A percentile compares a stretch with the other conserved stretches of the same genome.
Evolutionary conservation across 1,140 invertebrate species (phyloP).

Genomic region (Bathynomus jamesi): DNA sequence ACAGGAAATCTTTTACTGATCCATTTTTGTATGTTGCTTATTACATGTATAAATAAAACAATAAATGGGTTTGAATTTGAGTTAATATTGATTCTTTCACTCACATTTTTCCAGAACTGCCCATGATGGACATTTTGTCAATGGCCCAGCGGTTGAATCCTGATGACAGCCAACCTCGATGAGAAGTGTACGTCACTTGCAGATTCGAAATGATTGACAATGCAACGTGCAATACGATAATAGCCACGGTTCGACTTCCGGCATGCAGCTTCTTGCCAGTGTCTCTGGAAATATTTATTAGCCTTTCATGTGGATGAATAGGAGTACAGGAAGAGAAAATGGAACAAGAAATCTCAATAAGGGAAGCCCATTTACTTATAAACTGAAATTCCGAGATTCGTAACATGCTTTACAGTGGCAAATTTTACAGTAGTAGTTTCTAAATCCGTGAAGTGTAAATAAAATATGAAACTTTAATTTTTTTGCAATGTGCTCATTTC

Average conservation of each 20-base stretch:
- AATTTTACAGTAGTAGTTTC: too few relatives aligned
- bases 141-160: constrained; percentile 68
- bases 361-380: too few relatives aligned
- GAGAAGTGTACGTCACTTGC: constrained; percentile 74
- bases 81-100: too few relatives aligned
- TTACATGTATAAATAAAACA: too few relatives aligned
- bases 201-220: constrained; percentile 61
- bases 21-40: too few relatives aligned
- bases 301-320: background rate
- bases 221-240: constrained; percentile 79
- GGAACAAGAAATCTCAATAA: background rate
- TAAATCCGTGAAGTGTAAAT: too few relatives aligned
- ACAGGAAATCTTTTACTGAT: too few relatives aligned
- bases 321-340: background rate
- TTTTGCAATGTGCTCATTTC: too few relatives aligned
- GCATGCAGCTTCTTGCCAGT: constrained; percentile 66
- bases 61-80: too few relatives aligned
- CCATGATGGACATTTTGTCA: constrained; percentile 71
- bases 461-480: too few relatives aligned
- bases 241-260: constrained; percentile 61
- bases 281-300: constrained; percentile 50
- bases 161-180: constrained; percentile 84
- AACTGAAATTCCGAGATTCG: too few relatives aligned
- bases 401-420: too few relatives aligned
- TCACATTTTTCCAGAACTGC: constrained; percentile 72